Conservation (phyloP, 2,797 vertebrate genomes). For the Tinamus major region DNA sequence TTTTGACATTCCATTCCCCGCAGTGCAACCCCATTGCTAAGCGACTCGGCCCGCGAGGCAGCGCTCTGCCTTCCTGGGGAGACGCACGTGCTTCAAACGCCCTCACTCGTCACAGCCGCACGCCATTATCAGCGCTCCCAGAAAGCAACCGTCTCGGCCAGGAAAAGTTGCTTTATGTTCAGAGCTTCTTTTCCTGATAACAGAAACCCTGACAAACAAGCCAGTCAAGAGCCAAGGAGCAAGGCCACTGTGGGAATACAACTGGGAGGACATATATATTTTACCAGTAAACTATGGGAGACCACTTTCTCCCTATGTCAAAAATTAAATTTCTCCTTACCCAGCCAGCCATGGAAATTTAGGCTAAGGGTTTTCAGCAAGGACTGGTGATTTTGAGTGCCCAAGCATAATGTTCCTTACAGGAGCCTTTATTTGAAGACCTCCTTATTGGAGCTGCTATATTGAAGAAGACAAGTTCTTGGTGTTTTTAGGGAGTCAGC, state of each 20-base stretch:
- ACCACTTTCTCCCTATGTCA: background rate
- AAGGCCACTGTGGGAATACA: background rate
- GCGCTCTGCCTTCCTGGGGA: background rate
- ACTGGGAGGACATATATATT: background rate
- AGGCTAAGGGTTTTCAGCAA: background rate
- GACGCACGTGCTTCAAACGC: accelerated
- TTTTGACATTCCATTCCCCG: background rate
- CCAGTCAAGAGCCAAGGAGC: background rate
- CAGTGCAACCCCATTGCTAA: background rate
- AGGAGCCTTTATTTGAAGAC: background rate
- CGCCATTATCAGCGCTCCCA: accelerated
- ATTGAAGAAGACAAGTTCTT: background rate
- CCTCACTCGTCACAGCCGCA: accelerated
- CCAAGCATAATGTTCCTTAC: background rate
- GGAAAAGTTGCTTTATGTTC: background rate
- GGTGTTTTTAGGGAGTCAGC: background rate
- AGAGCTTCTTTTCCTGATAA: background rate
- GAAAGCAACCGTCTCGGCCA: background rate
- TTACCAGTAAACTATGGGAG: background rate
- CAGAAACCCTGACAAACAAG: background rate
- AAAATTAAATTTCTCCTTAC: background rate
- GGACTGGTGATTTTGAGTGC: background rate
- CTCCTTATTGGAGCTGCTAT: background rate
- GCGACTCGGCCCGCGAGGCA: background rate
- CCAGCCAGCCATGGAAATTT: background rate